These are phyloP conservation scores for Lepidochitona cinerea DNA, from an alignment of 2,888 invertebrate species.

Conservation along the genomic window DNA sequence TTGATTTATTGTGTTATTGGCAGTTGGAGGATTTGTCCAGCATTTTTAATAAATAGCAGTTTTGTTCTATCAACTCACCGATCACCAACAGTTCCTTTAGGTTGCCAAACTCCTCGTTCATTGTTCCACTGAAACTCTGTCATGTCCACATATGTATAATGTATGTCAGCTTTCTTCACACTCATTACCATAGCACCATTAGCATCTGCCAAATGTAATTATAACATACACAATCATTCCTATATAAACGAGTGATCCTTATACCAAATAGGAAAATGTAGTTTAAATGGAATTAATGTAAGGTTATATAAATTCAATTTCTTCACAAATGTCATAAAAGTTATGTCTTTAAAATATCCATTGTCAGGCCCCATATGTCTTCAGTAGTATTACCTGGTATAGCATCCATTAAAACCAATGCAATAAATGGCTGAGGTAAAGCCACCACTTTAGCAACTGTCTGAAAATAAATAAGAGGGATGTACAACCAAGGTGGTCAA, in stretches of 20 bases:
- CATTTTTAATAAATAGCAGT: no score
- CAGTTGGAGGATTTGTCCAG: no score
- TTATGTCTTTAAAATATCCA: no score
- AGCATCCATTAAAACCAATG: constrained; percentile 62
- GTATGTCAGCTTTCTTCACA: constrained; percentile 53
- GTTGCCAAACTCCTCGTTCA: constrained; percentile 58
- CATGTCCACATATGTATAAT: constrained; percentile 65
- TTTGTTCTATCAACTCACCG: constrained; percentile 53
- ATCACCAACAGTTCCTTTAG: constrained; percentile 61
- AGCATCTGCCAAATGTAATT: no score
- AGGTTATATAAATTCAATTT: no score
- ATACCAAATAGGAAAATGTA: no score
- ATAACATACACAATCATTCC: no score
- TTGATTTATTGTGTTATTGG: no score
- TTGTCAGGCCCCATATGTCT: no score
- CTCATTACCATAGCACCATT: constrained; percentile 64
- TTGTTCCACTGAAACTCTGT: constrained; percentile 57
- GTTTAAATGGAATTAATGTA: no score
- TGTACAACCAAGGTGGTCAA: neutral
- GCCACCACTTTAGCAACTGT: constrained; percentile 62
- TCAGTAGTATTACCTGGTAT: constrained; percentile 53
- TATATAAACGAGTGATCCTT: no score
- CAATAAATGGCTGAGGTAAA: constrained; percentile 62
- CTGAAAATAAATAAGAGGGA: constrained; percentile 35
- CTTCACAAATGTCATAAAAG: no score